Evolutionary conservation across 2,113 vertebrate genomes (phyloP).

Genomic region (Symphodus melops): DNA sequence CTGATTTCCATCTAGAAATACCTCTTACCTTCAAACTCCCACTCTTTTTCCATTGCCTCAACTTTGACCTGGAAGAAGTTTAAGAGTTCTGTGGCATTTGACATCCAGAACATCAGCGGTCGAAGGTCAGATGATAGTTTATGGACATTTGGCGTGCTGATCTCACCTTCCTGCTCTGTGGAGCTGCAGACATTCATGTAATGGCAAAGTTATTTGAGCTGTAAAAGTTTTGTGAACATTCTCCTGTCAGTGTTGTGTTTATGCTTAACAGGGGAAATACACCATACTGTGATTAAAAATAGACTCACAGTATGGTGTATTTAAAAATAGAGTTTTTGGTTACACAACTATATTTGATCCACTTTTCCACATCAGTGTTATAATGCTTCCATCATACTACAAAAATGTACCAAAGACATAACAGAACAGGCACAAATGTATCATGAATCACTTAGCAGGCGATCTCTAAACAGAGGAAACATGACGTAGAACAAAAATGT

Average conservation of each 20-base stretch:
- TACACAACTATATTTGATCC: conserved; percentile 47
- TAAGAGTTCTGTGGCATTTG: conserved; percentile 93
- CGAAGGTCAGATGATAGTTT: conserved; percentile 89
- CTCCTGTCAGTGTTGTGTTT: conserved; percentile 43
- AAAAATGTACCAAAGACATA: conserved; percentile 69
- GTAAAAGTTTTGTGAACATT: conserved; percentile 52
- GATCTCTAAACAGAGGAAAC: conserved; percentile 73
- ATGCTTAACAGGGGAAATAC: conserved; percentile 18
- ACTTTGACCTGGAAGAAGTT: conserved; percentile 93
- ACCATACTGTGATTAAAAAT: conserved; percentile 55
- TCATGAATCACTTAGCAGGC: conserved; percentile 64
- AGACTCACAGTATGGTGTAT: conserved; percentile 4
- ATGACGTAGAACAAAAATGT: conserved; percentile 68
- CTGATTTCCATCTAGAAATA: not conserved
- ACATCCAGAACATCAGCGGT: conserved; percentile 95
- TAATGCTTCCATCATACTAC: conserved; percentile 62
- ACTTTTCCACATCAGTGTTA: conserved; percentile 37
- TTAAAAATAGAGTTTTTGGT: conserved; percentile 37
- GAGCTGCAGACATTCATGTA: conserved; percentile 70
- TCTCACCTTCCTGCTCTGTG: conserved; percentile 82
- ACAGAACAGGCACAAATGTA: conserved; percentile 65
- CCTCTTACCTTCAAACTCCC: conserved; percentile 90
- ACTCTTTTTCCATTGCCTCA: conserved; percentile 91
- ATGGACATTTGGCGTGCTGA: conserved; percentile 82
- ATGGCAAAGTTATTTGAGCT: conserved; percentile 43